A percentile compares a stretch with the other conserved stretches of the same genome.
phyloP scores from a whole-genome alignment of 2,797 vertebrate genomes.

The Malurus leucopterus region DNA sequence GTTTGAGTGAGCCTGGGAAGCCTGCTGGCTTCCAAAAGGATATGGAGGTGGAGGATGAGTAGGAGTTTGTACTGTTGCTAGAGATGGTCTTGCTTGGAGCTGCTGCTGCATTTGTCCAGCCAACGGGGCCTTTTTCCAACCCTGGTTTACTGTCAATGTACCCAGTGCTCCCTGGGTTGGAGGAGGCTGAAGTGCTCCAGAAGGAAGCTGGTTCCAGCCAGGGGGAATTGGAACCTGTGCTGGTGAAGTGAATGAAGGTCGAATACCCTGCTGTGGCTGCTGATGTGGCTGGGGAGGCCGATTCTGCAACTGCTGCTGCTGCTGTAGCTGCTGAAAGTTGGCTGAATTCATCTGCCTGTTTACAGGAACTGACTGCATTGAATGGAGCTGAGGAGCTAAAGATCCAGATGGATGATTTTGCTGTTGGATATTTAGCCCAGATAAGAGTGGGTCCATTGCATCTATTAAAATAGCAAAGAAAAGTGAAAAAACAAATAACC shows the following conservation, averaged over 20 bases:
- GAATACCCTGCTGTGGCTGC: constrained; percentile 82
- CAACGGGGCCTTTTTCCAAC: constrained; percentile 91
- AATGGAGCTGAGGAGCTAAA: constrained; percentile 87
- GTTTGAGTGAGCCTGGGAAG: constrained; percentile 89
- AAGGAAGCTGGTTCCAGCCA: constrained; percentile 92
- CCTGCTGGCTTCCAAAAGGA: constrained; percentile 96
- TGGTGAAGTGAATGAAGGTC: constrained; percentile 87
- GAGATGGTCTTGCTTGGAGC: constrained; percentile 86
- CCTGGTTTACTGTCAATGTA: constrained; percentile 75
- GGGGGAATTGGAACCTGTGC: constrained; percentile 89
- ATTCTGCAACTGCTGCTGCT: constrained; percentile 83
- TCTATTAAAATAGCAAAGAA: constrained; percentile 75
- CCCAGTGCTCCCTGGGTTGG: constrained; percentile 82
- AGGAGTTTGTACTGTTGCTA: constrained; percentile 92
- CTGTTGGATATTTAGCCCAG: constrained; percentile 83
- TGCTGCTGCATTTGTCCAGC: constrained; percentile 85
- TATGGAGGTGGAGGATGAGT: constrained; percentile 97
- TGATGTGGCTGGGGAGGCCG: constrained; percentile 87
- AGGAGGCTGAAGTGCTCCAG: constrained; percentile 87
- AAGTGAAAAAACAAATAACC: constrained; percentile 2
- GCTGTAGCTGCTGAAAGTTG: constrained; percentile 84
- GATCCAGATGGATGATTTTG: constrained; percentile 87
- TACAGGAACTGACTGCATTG: constrained; percentile 86
- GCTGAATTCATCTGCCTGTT: constrained; percentile 89
- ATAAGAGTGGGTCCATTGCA: constrained; percentile 89